Evolutionary conservation across 2,888 invertebrate genomes (phyloP).

Genomic region (Spisula subtruncata): DNA sequence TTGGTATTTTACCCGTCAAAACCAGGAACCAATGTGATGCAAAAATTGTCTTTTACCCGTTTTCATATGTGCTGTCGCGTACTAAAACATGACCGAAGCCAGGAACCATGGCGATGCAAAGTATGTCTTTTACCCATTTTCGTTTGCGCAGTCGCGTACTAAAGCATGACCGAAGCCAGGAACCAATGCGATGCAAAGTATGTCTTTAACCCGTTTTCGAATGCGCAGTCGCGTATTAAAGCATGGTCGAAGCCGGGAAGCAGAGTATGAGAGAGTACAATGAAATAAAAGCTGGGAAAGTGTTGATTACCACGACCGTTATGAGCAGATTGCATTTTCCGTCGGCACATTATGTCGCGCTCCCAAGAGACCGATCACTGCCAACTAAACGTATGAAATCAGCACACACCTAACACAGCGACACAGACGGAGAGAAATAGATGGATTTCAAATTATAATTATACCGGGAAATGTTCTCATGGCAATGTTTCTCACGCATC

Average conservation of each 20-base stretch:
- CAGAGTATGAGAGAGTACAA: background rate
- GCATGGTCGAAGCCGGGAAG: background rate
- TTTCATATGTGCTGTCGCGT: too few species aligned
- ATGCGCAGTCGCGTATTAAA: background rate
- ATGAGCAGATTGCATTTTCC: background rate
- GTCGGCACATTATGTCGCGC: background rate
- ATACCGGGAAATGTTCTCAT: background rate
- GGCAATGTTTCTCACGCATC: background rate
- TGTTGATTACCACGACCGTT: slow-evolving; percentile 6
- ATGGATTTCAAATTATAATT: background rate
- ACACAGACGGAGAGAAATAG: background rate
- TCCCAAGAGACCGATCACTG: background rate
- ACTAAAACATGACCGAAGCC: too few species aligned
- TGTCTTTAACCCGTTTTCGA: background rate
- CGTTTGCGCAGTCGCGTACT: too few species aligned
- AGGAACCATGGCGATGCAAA: too few species aligned
- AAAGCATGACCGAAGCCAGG: too few species aligned
- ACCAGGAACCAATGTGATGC: too few species aligned
- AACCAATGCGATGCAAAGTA: too few species aligned
- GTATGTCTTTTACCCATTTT: too few species aligned
- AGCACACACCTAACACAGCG: background rate
- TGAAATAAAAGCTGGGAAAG: background rate
- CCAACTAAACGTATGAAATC: background rate
- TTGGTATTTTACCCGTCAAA: too few species aligned
- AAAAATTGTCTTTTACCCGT: too few species aligned